Percentiles rank a stretch among this genome's conserved stretches.
These are phyloP conservation scores for Pogoniulus pusillus DNA, from an alignment of 2,797 vertebrate species.

Conservation along the genomic window DNA sequence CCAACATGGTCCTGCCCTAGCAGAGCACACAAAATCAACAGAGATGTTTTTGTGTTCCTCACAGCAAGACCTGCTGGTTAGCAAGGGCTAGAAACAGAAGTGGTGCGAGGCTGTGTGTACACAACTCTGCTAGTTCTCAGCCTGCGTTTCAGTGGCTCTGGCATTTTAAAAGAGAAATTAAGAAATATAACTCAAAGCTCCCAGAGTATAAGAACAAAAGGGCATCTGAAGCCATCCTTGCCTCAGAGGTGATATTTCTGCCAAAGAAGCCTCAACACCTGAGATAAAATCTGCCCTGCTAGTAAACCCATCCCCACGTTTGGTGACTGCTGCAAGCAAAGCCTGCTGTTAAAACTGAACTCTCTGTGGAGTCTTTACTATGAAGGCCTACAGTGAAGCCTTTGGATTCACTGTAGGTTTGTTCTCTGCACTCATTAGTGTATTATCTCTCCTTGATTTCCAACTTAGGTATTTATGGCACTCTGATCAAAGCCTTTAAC, in stretches of 20 bases:
- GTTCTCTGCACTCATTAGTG: fast-evolving
- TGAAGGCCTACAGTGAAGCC: not conserved
- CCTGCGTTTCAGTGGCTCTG: not conserved
- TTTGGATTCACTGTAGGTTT: not conserved
- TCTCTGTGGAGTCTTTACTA: fast-evolving
- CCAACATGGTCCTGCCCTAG: not conserved
- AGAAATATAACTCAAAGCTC: not conserved
- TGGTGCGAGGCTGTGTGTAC: not conserved
- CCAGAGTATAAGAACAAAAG: not conserved
- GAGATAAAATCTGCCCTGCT: not conserved
- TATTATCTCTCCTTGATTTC: not conserved
- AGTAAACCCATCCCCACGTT: not conserved
- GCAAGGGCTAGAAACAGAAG: not conserved
- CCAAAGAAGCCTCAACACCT: not conserved
- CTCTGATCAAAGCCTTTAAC: not conserved
- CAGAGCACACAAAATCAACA: not conserved
- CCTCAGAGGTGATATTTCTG: not conserved
- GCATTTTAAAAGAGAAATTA: not conserved
- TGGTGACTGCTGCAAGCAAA: not conserved
- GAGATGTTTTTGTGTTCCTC: not conserved
- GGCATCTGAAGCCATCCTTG: not conserved
- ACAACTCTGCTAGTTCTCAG: not conserved
- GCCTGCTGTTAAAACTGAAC: fast-evolving
- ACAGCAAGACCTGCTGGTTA: not conserved
- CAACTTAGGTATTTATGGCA: not conserved